Percentiles rank a stretch among this genome's conserved stretches.
phyloP scores from a whole-genome alignment of 2,113 vertebrate species.

The Alethe diademata region DNA sequence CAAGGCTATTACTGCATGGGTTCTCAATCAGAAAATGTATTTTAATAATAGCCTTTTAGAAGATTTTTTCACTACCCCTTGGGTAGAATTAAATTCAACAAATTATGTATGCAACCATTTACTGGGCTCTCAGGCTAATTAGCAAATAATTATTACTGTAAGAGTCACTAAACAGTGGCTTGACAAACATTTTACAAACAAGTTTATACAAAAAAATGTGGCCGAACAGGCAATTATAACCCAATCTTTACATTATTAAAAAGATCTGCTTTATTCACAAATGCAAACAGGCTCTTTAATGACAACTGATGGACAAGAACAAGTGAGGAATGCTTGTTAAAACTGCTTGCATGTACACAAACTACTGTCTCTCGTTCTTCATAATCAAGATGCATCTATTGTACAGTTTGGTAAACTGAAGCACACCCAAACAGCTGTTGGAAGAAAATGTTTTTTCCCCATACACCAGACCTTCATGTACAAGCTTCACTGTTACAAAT shows the following conservation, averaged over 20 bases:
- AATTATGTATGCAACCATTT: neutral
- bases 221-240: neutral
- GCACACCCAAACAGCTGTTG: neutral
- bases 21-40: neutral
- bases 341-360: neutral
- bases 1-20: neutral
- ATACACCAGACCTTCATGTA: neutral
- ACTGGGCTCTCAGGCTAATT: neutral
- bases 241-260: neutral
- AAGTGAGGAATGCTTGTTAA: neutral
- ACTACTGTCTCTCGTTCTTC: neutral
- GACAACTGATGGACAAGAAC: neutral
- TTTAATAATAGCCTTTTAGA: neutral
- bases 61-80: neutral
- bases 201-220: conserved; percentile 7
- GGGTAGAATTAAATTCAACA: neutral
- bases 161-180: neutral
- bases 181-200: neutral
- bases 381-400: neutral
- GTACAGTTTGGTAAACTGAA: neutral
- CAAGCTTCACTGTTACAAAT: neutral
- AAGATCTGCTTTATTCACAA: neutral
- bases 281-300: neutral
- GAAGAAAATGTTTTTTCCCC: neutral
- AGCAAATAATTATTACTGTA: neutral